Evolutionary conservation across 1,140 invertebrate species (phyloP), one percentile per base, ranked within the genome.

Genomic region (Yoshiicerus persimilis): DNA sequence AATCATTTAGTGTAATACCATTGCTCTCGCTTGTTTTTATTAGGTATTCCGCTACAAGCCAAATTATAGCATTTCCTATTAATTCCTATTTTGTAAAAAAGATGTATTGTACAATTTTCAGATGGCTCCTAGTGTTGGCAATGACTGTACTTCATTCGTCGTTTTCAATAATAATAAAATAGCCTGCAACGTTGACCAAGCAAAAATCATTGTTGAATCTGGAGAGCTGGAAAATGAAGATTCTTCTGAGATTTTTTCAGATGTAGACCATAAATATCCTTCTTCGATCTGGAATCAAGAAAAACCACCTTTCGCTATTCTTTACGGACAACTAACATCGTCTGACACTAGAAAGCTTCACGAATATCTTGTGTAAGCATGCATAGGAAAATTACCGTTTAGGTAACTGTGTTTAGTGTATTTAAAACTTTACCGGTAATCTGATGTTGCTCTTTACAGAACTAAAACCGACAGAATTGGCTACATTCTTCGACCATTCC

Each of bases 251-350:
- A 23, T 87, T 9, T 36, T 87, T 4, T 86, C 84, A 23, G 90
- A 90, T 0, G 86, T 38, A 10, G 90, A 90, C 66, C 90, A 90
- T 47, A 90, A 89, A 80, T 90, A 89, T 77, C 90, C 90, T 11
- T 89, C 90, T 20, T 86, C 66, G 41, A n/a, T 89, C 8, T 90
- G 90, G 90, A 87, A 56, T 10, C 6, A 86, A 32, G 70, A 62
- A 27, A n/a, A 66, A 6, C 62, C 56, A 5, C 32, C 34, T 1
- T 47, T 89, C 30, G 88, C 77, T 16, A 77, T 90, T 75, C 70
- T 90, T n/a, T 89, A 90, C 80, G 90, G 89, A 16, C 36, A 86
- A 25, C 86, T 88, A 20, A n/a, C 84, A 0, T 89, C 87, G 20
- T 16, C 32, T 13, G 36, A 13, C 4, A 84, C 89, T 9, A 87